These are phyloP conservation scores for Lithophane leautieri DNA, from an alignment of 2,888 invertebrate species.

Conservation along the genomic window DNA sequence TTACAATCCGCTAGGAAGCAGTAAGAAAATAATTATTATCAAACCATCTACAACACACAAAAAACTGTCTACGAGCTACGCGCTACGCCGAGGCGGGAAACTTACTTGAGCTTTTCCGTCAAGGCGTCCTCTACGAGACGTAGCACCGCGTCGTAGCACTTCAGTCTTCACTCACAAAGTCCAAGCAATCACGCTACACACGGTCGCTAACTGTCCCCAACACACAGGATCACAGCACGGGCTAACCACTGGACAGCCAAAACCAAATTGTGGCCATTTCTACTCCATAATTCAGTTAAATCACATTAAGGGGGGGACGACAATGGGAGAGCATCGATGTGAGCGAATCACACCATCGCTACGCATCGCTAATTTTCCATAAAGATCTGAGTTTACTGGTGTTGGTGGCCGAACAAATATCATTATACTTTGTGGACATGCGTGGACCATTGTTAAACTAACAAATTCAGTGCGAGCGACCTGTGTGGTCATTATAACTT, in stretches of 20 bases:
- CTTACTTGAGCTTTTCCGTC: conserved; percentile 81
- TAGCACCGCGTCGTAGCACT: conserved; percentile 82
- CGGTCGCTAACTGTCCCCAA: conserved; percentile 66
- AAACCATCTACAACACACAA: background rate
- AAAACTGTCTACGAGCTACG: conserved; percentile 17
- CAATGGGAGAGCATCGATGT: conserved; percentile 89
- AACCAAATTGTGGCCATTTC: conserved; percentile 88
- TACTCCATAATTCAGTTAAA: conserved; percentile 89
- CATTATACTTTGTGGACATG: conserved; percentile 78
- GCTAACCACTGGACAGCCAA: conserved; percentile 84
- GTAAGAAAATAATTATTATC: background rate
- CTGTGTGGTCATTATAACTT: conserved; percentile 72
- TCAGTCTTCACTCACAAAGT: conserved; percentile 72
- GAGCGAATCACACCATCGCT: conserved; percentile 89
- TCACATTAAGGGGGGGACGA: conserved; percentile 88
- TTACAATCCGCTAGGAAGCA: background rate
- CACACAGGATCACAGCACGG: conserved; percentile 74
- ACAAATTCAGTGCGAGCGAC: conserved; percentile 75
- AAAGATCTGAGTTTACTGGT: conserved; percentile 78
- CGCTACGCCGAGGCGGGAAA: conserved; percentile 59
- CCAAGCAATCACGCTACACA: conserved; percentile 73
- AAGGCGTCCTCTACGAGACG: conserved; percentile 77
- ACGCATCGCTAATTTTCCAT: conserved; percentile 89
- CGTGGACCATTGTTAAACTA: conserved; percentile 71
- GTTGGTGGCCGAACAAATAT: conserved; percentile 82